Conservation (phyloP, 2,113 vertebrate genomes). For the Pseudopipra pipra region DNA sequence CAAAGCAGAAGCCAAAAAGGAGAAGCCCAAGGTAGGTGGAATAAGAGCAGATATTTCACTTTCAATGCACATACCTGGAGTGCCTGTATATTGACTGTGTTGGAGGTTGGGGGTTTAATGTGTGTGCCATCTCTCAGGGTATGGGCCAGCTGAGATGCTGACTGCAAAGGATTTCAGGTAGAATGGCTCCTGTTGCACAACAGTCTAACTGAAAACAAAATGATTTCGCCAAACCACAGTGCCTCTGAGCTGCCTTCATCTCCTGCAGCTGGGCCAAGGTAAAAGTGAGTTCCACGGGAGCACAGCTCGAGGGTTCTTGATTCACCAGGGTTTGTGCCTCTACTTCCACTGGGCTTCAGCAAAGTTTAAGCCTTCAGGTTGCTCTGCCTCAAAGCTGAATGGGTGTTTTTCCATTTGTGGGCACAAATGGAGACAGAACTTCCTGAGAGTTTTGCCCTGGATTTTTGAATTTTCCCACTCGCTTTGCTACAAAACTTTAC, state of each 20-base stretch:
- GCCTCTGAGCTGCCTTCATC: not conserved
- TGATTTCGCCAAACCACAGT: not conserved
- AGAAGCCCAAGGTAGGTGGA: not conserved
- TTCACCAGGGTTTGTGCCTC: not conserved
- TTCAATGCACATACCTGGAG: fast-evolving
- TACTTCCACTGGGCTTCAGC: not conserved
- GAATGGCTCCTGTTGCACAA: not conserved
- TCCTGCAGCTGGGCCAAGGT: not conserved
- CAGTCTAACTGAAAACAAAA: not conserved
- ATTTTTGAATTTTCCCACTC: not conserved
- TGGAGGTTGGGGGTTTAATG: not conserved
- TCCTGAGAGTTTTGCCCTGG: not conserved
- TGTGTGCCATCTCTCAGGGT: not conserved
- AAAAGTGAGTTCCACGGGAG: not conserved
- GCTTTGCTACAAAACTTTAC: not conserved
- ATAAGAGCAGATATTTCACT: not conserved
- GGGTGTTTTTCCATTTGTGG: not conserved
- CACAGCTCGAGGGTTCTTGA: not conserved
- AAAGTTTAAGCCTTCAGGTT: not conserved
- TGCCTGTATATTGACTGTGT: too few relatives aligned
- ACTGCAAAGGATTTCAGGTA: not conserved
- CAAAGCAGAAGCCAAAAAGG: not conserved
- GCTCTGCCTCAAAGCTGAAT: not conserved
- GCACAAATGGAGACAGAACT: not conserved
- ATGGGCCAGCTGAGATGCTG: not conserved